Percentiles rank a stretch among this genome's conserved stretches.
These are phyloP conservation scores for Anniella stebbinsi DNA, from an alignment of 2,797 vertebrate species.

Conservation along the genomic window DNA sequence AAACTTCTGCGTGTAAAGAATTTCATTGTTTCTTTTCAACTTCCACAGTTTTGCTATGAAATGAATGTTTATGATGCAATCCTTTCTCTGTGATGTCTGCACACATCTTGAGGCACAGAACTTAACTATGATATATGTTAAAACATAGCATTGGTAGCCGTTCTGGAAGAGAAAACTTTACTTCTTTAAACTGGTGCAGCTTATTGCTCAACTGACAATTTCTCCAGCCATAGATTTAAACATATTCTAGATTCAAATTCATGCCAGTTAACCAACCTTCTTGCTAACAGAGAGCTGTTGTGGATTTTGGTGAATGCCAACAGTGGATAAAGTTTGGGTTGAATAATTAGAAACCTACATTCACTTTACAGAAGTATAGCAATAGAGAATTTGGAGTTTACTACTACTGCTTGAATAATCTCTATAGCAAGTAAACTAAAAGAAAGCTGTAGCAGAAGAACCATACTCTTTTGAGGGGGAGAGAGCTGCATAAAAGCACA, in stretches of 20 bases:
- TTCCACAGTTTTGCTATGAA: neutral
- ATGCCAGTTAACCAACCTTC: neutral
- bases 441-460: slow-evolving; percentile 37
- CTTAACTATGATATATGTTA: neutral
- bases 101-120: neutral
- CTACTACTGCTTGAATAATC: slow-evolving; percentile 43
- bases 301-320: neutral
- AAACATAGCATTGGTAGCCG: neutral
- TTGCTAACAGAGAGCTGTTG: neutral
- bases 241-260: neutral
- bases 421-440: slow-evolving; percentile 30
- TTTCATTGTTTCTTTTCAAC: neutral
- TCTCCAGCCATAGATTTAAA: neutral
- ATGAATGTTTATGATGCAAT: neutral
- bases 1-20: neutral
- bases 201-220: slow-evolving; percentile 48
- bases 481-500: slow-evolving; percentile 54
- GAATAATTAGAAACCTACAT: slow-evolving; percentile 28
- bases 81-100: neutral
- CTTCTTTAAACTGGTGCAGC: slow-evolving; percentile 9
- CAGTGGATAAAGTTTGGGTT: neutral
- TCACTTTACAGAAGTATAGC: neutral
- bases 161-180: neutral
- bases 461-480: slow-evolving; percentile 42
- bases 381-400: slow-evolving; percentile 54